Evolutionary conservation across 2,113 vertebrate genomes (phyloP), one percentile per base, ranked within the genome.

Genomic region (Oreochromis aureus): DNA sequence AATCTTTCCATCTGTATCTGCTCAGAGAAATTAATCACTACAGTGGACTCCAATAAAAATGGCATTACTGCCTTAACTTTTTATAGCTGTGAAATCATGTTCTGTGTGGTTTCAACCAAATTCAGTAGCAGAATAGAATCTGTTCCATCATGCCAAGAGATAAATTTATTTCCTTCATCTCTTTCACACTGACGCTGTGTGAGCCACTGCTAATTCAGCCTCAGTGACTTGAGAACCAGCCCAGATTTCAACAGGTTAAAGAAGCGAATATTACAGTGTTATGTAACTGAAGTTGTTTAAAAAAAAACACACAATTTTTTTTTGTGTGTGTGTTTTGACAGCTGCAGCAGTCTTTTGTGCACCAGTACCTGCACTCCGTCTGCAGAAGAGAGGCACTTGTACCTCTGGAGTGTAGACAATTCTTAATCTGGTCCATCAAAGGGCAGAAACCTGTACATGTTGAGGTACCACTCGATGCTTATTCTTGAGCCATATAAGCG

Each of bases 61-160:
- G 86, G 79, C 81, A 76, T 78, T 73, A 59, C 46, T 82, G 85
- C 85, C 87, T 92, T 86, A 55, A 86, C 86, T 83, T 83, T 78
- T 85, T 84, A 53, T 88, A 89, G 34, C 55, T 84, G 24, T 84
- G 11, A 61, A 44, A 71, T 44, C 46, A 36, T 81, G 32, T 89
- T 87, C 54, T 51, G 59, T 63, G 59, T 82, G 2, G 71, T 87
- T 61, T 88, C 30, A 85, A 41, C 22, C 19, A 36, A 81, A 87
- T 81, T 63, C 4, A 16, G 11, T 27, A 6, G 5, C 36, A 83
- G 51, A 66, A 59, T 56, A 55, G 44, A 92, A 91, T 36, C 84
- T 61, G 84, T 90, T 84, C 24, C 8, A 66, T 53, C 34, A 54
- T 76, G 15, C 15, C 41, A 73, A 32, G 69, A 27, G 44, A 51